Conservation (phyloP, 2,888 invertebrate species). For the Habroteleia sp. region DNA sequence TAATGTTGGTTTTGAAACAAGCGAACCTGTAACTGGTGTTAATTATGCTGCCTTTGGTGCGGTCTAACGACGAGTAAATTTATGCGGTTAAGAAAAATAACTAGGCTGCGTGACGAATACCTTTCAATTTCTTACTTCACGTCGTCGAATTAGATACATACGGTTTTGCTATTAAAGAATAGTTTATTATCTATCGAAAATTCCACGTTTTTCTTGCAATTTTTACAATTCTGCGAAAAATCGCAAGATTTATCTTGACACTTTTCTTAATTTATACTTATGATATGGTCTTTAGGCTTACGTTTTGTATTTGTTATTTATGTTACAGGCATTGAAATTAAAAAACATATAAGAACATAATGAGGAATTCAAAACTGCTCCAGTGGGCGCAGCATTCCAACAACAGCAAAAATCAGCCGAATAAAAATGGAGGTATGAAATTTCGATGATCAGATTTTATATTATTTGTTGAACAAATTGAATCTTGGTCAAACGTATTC, state of each 20-base stretch:
- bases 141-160: too few species aligned
- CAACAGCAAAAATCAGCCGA: slow-evolving; percentile 80
- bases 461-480: too few species aligned
- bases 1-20: slow-evolving; percentile 29
- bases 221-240: too few species aligned
- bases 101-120: slow-evolving; percentile 64
- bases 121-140: slow-evolving; percentile 64
- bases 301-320: slow-evolving; percentile 19
- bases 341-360: slow-evolving; percentile 68
- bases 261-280: too few species aligned
- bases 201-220: too few species aligned
- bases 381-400: slow-evolving; percentile 84
- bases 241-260: too few species aligned
- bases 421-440: slow-evolving; percentile 76
- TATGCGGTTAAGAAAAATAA: slow-evolving; percentile 51
- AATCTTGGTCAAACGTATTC: too few species aligned
- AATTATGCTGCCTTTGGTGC: slow-evolving; percentile 30
- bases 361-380: slow-evolving; percentile 83
- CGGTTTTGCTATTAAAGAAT: too few species aligned
- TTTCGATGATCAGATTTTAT: too few species aligned
- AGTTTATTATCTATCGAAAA: too few species aligned
- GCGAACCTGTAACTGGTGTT: slow-evolving; percentile 18
- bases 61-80: slow-evolving; percentile 43
- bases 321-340: slow-evolving; percentile 66
- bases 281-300: too few species aligned